phyloP scores from a whole-genome alignment of 1,140 invertebrate species.

The Drosophila auraria region DNA sequence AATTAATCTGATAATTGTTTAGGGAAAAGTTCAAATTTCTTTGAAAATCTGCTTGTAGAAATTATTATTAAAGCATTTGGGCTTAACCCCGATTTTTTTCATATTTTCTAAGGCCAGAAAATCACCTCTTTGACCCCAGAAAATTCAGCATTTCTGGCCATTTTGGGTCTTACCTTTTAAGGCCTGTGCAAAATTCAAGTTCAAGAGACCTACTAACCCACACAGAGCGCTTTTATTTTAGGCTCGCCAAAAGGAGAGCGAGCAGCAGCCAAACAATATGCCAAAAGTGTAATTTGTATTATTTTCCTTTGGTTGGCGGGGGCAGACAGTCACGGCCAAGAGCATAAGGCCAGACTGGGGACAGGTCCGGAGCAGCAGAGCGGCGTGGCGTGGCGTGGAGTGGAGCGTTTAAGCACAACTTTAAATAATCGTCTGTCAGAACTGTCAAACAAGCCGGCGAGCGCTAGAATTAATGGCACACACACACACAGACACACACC shows the following conservation, averaged over 20 bases:
- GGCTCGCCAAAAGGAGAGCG: conserved; percentile 36
- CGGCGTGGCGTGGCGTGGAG: neutral
- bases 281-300: conserved; percentile 82
- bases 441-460: conserved; percentile 85
- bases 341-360: conserved; percentile 13
- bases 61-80: neutral
- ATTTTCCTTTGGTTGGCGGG: conserved; percentile 30
- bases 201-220: conserved; percentile 49
- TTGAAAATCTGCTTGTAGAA: neutral
- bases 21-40: neutral
- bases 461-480: conserved; percentile 85
- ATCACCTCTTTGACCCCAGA: neutral
- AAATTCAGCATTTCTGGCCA: neutral
- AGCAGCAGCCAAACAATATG: conserved; percentile 51
- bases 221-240: conserved; percentile 38
- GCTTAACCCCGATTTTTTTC: no score
- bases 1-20: no score
- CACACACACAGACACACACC: conserved; percentile 28
- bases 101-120: neutral
- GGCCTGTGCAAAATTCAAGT: conserved; percentile 14
- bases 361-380: neutral
- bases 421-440: conserved; percentile 86
- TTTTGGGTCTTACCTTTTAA: neutral
- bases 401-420: conserved; percentile 83
- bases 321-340: conserved; percentile 48